These are phyloP conservation scores for Orthosia gracilis DNA, from an alignment of 2,888 invertebrate genomes.

Conservation along the genomic window DNA sequence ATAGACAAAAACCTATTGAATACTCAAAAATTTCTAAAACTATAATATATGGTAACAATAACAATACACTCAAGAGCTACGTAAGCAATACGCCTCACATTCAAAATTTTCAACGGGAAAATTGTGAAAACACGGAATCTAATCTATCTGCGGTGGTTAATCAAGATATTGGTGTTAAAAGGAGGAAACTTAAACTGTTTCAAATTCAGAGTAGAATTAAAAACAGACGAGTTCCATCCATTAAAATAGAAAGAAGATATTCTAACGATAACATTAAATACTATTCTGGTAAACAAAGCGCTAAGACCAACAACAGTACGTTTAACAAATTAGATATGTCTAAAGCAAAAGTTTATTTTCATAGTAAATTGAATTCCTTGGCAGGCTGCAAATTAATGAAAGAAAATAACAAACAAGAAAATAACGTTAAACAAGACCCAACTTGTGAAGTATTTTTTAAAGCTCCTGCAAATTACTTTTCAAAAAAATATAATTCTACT, in stretches of 20 bases:
- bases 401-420: slow-evolving; percentile 1
- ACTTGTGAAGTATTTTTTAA: slow-evolving; percentile 10
- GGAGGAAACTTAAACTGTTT: not conserved
- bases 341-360: slow-evolving; percentile 5
- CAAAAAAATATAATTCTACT: slow-evolving; percentile 1
- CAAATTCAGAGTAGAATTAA: slow-evolving; percentile 16
- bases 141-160: slow-evolving; percentile 34
- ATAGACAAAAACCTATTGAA: not conserved
- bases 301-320: not conserved
- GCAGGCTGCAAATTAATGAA: not conserved
- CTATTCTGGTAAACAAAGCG: not conserved
- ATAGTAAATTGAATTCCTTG: not conserved
- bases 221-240: not conserved
- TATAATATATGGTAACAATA: not conserved
- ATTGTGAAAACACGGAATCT: not conserved
- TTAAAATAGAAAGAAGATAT: slow-evolving; percentile 7
- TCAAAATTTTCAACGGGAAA: not conserved
- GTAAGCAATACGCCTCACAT: not conserved
- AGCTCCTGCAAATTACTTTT: not conserved
- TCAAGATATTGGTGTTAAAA: slow-evolving; percentile 28
- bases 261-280: not conserved
- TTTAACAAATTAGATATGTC: not conserved
- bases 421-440: slow-evolving; percentile 6
- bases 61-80: not conserved
- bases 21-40: not conserved